Conservation (phyloP, 2,113 vertebrate genomes). For the Phrynosoma blainvillii region DNA sequence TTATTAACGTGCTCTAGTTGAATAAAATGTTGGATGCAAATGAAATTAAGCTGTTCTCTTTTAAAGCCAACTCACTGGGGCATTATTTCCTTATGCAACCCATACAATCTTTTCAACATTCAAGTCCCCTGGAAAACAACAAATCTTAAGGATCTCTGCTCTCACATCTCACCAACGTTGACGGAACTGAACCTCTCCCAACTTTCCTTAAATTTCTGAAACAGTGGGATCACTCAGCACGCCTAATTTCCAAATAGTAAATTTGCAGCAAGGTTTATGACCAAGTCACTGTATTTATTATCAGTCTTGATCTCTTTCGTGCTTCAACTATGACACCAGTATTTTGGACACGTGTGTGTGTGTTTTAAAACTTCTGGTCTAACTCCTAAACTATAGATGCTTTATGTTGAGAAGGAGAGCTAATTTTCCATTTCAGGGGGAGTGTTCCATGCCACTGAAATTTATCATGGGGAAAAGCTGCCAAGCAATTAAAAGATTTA, state of each 20-base stretch:
- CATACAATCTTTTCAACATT: background rate
- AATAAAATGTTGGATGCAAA: background rate
- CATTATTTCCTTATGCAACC: background rate
- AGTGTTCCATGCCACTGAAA: background rate
- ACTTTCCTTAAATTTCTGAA: background rate
- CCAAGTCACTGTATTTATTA: no score
- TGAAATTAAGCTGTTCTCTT: background rate
- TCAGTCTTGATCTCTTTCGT: background rate
- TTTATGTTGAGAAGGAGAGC: background rate
- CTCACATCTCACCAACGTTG: background rate
- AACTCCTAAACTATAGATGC: rapidly evolving
- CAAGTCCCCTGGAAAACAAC: background rate
- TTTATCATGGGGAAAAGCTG: background rate
- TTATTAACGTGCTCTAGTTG: background rate
- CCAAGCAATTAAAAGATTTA: rapidly evolving
- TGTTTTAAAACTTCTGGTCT: background rate
- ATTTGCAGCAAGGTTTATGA: background rate
- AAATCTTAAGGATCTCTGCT: background rate
- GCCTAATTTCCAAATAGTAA: background rate
- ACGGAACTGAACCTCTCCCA: background rate
- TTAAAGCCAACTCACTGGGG: background rate
- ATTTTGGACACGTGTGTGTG: background rate
- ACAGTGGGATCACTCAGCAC: background rate
- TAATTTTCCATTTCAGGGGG: background rate
- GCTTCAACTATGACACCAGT: background rate